Base-by-base conservation (phyloP, 2,888 invertebrate species). In the Blastobasis lacticolella region DNA sequence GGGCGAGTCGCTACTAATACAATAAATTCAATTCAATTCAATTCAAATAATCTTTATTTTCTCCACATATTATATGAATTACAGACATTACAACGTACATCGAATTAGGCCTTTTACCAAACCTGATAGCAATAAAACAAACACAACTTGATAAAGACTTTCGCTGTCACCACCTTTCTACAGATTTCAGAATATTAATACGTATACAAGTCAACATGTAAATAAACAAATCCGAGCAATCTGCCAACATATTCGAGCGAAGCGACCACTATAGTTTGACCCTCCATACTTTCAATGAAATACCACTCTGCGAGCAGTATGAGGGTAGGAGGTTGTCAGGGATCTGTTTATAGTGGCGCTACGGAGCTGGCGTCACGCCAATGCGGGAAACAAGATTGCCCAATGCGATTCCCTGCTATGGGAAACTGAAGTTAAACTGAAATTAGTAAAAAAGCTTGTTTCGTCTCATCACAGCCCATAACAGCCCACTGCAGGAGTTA, bases 291-390 rank as follows among this genome's bases (percentile, higher is more conserved):
- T 23, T 23, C 23, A 23, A 23, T 23, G 23, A 23, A 23, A 23
- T 23, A 3, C 23, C 23, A 23, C 23, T 23, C 23, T 2, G 23
- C 23, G 23, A 23, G 23, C 23, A 23, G 23, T 23, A 23, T 1
- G 23, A 23, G 23, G 23, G 23, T 23, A 23, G 23, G 23, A 23
- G 23, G 10, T 10, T n/a, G 5, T 44, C n/a, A 44, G 44, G 44
- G 44, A 6, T 44, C 44, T 6, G 10, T 10, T 6, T n/a, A 60
- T 52, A 62, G 45, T 63, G 73, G 76, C 55, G 50, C 48, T 36
- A 23, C 46, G 54, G 37, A 48, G 57, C 65, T 76, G 76, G 76
- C 73, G 40, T 5, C 37, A 38, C 48, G 60, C 76, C 76, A 77
- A 67, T 48, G 55, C 53, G 53, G 49, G 50, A 57, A 59, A 52